Percentiles rank a stretch among this genome's conserved stretches.
Conservation (phyloP, 1,140 invertebrate genomes). For the Drosophila cardini region DNA sequence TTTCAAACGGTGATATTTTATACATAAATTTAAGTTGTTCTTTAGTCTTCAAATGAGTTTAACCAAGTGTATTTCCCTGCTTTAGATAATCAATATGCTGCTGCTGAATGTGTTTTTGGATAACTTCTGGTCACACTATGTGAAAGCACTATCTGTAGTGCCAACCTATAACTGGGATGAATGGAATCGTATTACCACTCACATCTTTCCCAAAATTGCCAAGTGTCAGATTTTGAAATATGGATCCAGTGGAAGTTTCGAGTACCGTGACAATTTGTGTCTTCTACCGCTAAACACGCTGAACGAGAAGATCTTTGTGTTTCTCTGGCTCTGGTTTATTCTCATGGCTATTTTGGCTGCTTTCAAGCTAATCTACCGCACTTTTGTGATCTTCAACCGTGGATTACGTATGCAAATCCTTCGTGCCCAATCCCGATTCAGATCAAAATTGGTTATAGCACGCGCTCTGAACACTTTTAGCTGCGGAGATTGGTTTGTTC, state of each 20-base stretch:
- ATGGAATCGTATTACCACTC: slow-evolving; percentile 86
- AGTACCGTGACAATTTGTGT: slow-evolving; percentile 89
- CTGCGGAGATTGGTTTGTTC: slow-evolving; percentile 89
- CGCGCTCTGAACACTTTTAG: slow-evolving; percentile 59
- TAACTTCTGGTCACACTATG: slow-evolving; percentile 90
- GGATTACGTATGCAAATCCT: slow-evolving; percentile 85
- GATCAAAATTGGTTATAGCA: slow-evolving; percentile 48
- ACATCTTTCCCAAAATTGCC: slow-evolving; percentile 91
- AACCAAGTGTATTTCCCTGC: too few species aligned
- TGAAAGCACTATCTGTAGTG: slow-evolving; percentile 86
- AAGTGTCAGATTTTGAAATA: slow-evolving; percentile 90
- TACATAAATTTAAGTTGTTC: too few species aligned
- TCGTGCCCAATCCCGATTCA: slow-evolving; percentile 84
- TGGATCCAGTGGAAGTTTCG: slow-evolving; percentile 87
- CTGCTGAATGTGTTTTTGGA: slow-evolving; percentile 90
- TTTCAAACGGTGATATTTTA: too few species aligned
- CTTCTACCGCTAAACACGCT: slow-evolving; percentile 91
- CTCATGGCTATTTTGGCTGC: slow-evolving; percentile 87
- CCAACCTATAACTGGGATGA: slow-evolving; percentile 74
- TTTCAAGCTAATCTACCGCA: slow-evolving; percentile 87
- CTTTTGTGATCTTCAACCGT: slow-evolving; percentile 56
- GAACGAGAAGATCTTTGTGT: slow-evolving; percentile 92
- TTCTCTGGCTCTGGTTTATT: slow-evolving; percentile 93
- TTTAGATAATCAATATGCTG: slow-evolving; percentile 86
- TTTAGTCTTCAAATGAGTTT: too few species aligned